phyloP scores from a whole-genome alignment of 2,888 invertebrate species.

The Augochlorella aurata region DNA sequence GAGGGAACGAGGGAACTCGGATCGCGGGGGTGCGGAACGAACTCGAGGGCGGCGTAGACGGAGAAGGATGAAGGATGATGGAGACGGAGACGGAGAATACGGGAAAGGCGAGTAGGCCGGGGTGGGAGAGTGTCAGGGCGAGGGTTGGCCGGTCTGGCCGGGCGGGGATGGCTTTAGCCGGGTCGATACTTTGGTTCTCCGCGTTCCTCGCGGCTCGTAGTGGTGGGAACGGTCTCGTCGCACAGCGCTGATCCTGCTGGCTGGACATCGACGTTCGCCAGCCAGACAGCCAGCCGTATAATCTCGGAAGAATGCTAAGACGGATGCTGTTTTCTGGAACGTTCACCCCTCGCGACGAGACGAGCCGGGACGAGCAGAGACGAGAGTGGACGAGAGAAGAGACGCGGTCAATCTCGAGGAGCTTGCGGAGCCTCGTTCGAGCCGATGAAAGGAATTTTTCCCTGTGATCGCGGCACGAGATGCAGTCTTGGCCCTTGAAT shows the following conservation, averaged over 20 bases:
- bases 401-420: too few species aligned
- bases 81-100: constrained; percentile 39
- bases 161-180: constrained; percentile 66
- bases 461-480: background rate
- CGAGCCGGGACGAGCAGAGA: background rate
- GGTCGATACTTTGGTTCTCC: constrained; percentile 64
- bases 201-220: constrained; percentile 28
- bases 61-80: background rate
- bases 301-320: constrained; percentile 20
- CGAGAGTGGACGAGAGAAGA: background rate
- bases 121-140: constrained; percentile 42
- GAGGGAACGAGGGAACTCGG: background rate
- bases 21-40: background rate
- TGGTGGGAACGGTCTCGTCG: constrained; percentile 36
- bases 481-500: background rate
- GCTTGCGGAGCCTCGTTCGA: background rate
- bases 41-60: too few species aligned
- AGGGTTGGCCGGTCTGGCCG: constrained; percentile 64
- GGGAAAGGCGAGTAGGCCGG: constrained; percentile 50
- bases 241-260: constrained; percentile 55
- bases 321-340: constrained; percentile 8
- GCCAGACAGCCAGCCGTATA: constrained; percentile 28
- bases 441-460: constrained; percentile 1
- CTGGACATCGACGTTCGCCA: constrained; percentile 16
- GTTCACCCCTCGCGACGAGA: background rate